phyloP scores from a whole-genome alignment of 2,113 vertebrate species.

The Oryzias celebensis region DNA sequence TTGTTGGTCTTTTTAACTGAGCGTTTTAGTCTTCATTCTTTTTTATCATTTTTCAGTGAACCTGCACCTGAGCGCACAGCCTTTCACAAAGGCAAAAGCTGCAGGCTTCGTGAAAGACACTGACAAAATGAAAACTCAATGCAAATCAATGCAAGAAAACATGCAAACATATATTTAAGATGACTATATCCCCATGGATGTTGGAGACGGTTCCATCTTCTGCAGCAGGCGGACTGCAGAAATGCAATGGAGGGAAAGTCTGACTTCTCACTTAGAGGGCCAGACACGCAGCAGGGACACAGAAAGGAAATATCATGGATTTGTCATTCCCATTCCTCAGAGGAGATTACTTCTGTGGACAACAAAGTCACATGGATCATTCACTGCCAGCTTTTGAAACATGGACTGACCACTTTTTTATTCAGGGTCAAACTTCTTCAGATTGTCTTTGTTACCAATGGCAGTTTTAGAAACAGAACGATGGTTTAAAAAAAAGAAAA shows the following conservation, averaged over 20 bases:
- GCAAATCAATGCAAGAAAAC: conserved; percentile 95
- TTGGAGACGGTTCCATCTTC: conserved; percentile 69
- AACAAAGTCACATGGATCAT: conserved; percentile 33
- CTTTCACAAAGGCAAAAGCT: conserved; percentile 51
- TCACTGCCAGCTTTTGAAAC: conserved; percentile 69
- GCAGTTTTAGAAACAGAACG: conserved; percentile 47
- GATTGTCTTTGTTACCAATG: conserved; percentile 46
- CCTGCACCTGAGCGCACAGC: conserved; percentile 59
- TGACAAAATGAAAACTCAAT: conserved; percentile 86
- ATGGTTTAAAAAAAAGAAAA: conserved; percentile 5
- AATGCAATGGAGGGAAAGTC: conserved; percentile 39
- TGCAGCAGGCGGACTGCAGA: conserved; percentile 40
- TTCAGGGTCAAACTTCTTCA: conserved; percentile 61
- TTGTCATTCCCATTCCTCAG: conserved; percentile 23
- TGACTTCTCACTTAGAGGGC: conserved; percentile 22
- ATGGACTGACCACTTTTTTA: conserved; percentile 43
- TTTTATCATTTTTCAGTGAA: conserved; percentile 65
- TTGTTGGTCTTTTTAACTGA: conserved; percentile 38
- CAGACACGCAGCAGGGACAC: not conserved
- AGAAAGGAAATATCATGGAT: conserved; percentile 17
- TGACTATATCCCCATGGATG: conserved; percentile 56
- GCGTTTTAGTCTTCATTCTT: conserved; percentile 64
- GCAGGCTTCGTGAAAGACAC: conserved; percentile 78
- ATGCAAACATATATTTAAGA: conserved; percentile 68
- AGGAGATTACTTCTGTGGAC: conserved; percentile 26